Percentiles rank a stretch among this genome's conserved stretches.
Evolutionary conservation across 2,888 invertebrate species (phyloP).

Genomic region (Tetranychus truncatus): DNA sequence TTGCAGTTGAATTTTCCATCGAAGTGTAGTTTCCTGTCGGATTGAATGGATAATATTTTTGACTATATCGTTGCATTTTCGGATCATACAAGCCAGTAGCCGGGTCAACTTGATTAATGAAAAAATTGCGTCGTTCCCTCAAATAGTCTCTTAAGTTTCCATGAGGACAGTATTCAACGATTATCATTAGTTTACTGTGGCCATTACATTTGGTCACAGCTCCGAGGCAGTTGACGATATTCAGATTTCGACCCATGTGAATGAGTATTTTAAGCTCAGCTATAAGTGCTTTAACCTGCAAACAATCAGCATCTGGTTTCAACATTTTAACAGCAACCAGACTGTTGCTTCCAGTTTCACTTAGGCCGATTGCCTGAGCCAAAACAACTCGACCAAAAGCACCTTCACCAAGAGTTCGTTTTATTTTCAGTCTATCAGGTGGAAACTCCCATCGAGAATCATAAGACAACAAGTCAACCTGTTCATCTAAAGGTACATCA

Average conservation of each 20-base stretch:
- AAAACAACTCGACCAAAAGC: constrained; percentile 87
- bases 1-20: neutral
- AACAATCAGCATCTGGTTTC: constrained; percentile 56
- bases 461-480: constrained; percentile 77
- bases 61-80: neutral
- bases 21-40: neutral
- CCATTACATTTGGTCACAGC: constrained; percentile 76
- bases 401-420: constrained; percentile 70
- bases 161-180: constrained; percentile 81
- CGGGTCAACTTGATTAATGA: constrained; percentile 50
- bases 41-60: neutral
- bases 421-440: constrained; percentile 56
- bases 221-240: constrained; percentile 82
- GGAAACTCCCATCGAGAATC: constrained; percentile 73
- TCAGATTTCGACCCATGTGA: constrained; percentile 78
- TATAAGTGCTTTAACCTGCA: constrained; percentile 65
- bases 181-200: constrained; percentile 73
- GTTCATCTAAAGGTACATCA: constrained; percentile 69
- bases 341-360: constrained; percentile 44
- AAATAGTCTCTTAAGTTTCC: constrained; percentile 80
- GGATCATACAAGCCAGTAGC: constrained; percentile 37
- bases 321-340: constrained; percentile 91
- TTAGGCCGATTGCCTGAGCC: constrained; percentile 58
- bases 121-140: constrained; percentile 56
- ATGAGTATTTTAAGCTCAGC: constrained; percentile 89